These are phyloP conservation scores for Furcifer pardalis DNA, from an alignment of 2,797 vertebrate genomes.

Conservation along the genomic window DNA sequence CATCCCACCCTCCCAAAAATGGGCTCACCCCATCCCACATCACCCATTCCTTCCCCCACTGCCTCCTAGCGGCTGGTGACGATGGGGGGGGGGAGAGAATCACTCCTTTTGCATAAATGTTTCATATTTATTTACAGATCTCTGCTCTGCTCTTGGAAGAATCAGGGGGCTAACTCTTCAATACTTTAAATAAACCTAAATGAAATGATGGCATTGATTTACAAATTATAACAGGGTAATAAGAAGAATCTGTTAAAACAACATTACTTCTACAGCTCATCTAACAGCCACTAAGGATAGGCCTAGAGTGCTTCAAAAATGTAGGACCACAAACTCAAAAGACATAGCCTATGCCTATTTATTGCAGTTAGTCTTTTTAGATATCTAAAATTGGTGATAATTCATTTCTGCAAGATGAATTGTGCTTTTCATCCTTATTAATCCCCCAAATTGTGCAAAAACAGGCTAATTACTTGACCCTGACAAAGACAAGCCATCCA, in stretches of 20 bases:
- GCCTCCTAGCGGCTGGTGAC: too few relatives aligned
- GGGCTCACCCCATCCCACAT: too few relatives aligned
- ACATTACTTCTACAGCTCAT: background rate
- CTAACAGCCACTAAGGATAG: background rate
- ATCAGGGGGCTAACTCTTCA: background rate
- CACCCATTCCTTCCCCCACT: too few relatives aligned
- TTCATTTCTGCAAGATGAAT: background rate
- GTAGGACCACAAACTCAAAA: background rate
- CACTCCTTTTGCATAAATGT: too few relatives aligned
- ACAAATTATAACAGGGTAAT: background rate
- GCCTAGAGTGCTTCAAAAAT: background rate
- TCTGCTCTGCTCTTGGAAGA: too few relatives aligned
- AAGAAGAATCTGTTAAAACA: background rate
- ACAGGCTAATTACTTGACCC: background rate
- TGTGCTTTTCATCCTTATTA: background rate
- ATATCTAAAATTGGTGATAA: background rate
- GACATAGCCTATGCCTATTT: too few relatives aligned
- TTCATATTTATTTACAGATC: too few relatives aligned
- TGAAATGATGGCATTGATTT: background rate
- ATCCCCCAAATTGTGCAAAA: background rate
- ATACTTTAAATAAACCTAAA: background rate
- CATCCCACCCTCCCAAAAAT: too few relatives aligned
- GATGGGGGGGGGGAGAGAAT: too few relatives aligned
- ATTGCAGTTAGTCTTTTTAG: too few relatives aligned
- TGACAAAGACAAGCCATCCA: background rate